A percentile compares a stretch with the other conserved stretches of the same genome.
phyloP scores from a whole-genome alignment of 2,113 vertebrate species.

The Prietella phreatophila region DNA sequence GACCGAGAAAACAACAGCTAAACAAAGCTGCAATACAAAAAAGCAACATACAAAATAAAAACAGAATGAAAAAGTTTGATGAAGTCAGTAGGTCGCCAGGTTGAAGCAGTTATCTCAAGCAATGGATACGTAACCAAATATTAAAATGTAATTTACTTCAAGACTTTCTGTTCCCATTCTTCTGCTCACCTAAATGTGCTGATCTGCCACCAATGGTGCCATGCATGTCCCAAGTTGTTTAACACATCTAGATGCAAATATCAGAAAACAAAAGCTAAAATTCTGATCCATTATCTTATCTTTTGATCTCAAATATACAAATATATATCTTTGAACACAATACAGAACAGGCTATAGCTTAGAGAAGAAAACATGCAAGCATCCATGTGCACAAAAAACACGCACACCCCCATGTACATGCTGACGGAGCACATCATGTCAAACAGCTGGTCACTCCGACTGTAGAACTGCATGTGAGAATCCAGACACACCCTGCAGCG shows the following conservation, averaged over 20 bases:
- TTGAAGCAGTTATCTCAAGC: too few relatives aligned
- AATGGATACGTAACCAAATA: too few relatives aligned
- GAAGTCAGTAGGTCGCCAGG: too few relatives aligned
- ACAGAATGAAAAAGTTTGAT: too few relatives aligned
- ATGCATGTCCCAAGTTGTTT: too few relatives aligned
- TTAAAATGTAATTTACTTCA: too few relatives aligned
- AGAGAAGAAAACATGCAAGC: not conserved
- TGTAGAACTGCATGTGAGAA: not conserved
- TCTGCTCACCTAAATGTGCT: too few relatives aligned
- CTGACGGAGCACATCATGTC: slow-evolving; percentile 42
- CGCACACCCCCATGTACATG: not conserved
- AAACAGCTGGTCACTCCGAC: slow-evolving; percentile 48
- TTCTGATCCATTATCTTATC: not conserved
- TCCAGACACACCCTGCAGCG: slow-evolving; percentile 36
- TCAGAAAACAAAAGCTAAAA: not conserved
- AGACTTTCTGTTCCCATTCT: too few relatives aligned
- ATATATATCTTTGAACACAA: not conserved
- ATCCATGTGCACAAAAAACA: not conserved
- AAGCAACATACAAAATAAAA: too few relatives aligned
- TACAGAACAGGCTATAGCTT: slow-evolving; percentile 13
- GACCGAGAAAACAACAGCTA: too few relatives aligned
- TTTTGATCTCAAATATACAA: not conserved
- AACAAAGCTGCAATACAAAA: too few relatives aligned
- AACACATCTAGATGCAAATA: not conserved
- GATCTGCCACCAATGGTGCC: too few relatives aligned